These are phyloP conservation scores for Chaetophractus vellerosus DNA, from an alignment of 2,797 vertebrate species.

Conservation along the genomic window DNA sequence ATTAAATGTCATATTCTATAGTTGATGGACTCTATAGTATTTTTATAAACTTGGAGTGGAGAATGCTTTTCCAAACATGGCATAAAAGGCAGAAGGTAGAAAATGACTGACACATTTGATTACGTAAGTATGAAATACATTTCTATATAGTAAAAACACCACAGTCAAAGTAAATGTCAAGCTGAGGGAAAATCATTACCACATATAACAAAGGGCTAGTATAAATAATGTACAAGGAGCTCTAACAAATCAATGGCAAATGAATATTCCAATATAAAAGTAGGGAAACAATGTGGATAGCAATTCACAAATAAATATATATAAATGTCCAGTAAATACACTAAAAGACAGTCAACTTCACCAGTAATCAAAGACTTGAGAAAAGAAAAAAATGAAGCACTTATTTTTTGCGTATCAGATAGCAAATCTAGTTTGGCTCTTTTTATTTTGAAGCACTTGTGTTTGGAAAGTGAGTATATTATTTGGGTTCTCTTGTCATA, in stretches of 20 bases:
- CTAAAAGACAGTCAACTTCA: background rate
- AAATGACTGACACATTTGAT: background rate
- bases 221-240: constrained; percentile 21
- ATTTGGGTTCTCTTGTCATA: constrained; percentile 17
- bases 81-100: constrained; percentile 51
- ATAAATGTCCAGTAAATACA: background rate
- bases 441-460: constrained; percentile 53
- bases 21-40: constrained; percentile 31
- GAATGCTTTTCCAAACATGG: constrained; percentile 40
- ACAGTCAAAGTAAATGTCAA: constrained; percentile 40
- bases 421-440: background rate
- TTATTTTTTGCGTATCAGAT: background rate
- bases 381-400: background rate
- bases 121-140: constrained; percentile 10
- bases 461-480: constrained; percentile 2
- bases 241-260: constrained; percentile 31
- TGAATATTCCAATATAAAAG: constrained; percentile 21
- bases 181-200: background rate
- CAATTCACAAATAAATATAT: constrained; percentile 38
- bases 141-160: constrained; percentile 20
- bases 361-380: background rate
- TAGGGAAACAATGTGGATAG: background rate
- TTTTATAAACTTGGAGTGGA: constrained; percentile 48
- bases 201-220: background rate
- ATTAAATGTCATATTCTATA: constrained; percentile 62